Base-by-base conservation (phyloP, 2,797 vertebrate genomes). In the Sarcoramphus papa region DNA sequence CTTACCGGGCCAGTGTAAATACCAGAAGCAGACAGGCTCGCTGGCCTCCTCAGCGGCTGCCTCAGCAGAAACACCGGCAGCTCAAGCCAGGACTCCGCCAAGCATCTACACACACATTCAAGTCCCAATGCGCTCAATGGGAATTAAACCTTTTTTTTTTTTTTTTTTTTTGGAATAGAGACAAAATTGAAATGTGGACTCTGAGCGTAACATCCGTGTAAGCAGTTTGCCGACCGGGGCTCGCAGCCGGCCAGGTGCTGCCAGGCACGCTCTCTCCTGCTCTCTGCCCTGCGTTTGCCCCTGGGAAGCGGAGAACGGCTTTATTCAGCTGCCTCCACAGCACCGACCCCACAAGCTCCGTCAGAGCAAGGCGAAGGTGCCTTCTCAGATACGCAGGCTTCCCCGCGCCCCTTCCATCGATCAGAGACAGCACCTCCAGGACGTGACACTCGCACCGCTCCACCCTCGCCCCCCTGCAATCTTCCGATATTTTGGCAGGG, bases 171-270 rank as follows among this genome's bases (percentile, higher is more conserved):
- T 81, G 43, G 68, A 70, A 54, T 2, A 27, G 48, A 67, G 68
- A 56, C 53, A 63, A 86, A 80, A 81, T 24, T 37, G 51, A 62
- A 60, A 13, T 0, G 10, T 4, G n/a, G 69, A 31, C 23, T 63
- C 40, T 4, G 56, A 91, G 64, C 0, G 0, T 4, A 72, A 72
- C 21, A 60, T 7, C 73, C 0, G 0, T 28, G 53, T 22, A 7
- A 75, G 69, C 60, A 30, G 60, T 19, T 47, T 40, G 62, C 73
- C 60, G 77, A 7, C 23, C 0, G n/a, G 37, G 64, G 81, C 77
- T 77, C 13, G 4, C 4, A 27, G 73, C 53, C 4, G 13, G 56
- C 37, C 8, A 7, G 30, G 64, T 11, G 1, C 50, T 64, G 75
- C 85, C 75, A 64, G 67, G 30, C 35, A 18, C 11, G 6, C 54